Evolutionary conservation across 1,140 invertebrate species (phyloP).

Genomic region (Dryas iulia): DNA sequence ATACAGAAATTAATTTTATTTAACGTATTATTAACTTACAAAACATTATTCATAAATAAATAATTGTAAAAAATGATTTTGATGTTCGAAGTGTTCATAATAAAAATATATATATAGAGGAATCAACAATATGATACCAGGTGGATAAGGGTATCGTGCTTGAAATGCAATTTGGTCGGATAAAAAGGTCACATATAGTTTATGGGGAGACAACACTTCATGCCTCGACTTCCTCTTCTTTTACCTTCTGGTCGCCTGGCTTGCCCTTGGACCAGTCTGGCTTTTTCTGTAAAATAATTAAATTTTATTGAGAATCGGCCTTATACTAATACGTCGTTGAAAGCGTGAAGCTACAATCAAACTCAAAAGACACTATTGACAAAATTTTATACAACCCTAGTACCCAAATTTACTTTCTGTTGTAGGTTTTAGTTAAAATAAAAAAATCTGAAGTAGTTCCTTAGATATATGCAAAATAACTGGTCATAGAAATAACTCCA

Average conservation of each 20-base stretch:
- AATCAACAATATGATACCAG: conserved; percentile 6
- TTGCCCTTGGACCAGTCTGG: conserved; percentile 94
- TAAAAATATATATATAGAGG: conserved; percentile 3
- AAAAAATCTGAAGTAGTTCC: not conserved
- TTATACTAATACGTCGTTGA: not conserved
- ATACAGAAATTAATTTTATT: conserved; percentile 78
- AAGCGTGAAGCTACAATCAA: conserved; percentile 26
- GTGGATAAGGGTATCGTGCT: conserved; percentile 37
- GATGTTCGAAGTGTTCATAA: conserved; percentile 53
- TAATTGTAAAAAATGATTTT: conserved; percentile 62
- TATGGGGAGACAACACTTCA: conserved; percentile 79
- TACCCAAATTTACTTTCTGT: not conserved
- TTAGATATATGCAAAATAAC: no score
- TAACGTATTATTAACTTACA: conserved; percentile 73
- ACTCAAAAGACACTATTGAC: conserved; percentile 13
- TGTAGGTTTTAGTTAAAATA: no score
- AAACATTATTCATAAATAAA: conserved; percentile 76
- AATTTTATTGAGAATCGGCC: conserved; percentile 15
- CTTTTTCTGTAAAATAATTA: conserved; percentile 87
- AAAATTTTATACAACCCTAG: not conserved
- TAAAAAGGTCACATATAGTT: conserved; percentile 59
- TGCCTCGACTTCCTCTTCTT: conserved; percentile 91
- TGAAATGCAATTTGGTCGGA: conserved; percentile 31
- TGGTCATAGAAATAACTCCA: no score
- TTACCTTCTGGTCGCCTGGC: conserved; percentile 92